A percentile compares a stretch with the other conserved stretches of the same genome.
Evolutionary conservation across 2,888 invertebrate species (phyloP).

Genomic region (Sphaeridia pumilis): DNA sequence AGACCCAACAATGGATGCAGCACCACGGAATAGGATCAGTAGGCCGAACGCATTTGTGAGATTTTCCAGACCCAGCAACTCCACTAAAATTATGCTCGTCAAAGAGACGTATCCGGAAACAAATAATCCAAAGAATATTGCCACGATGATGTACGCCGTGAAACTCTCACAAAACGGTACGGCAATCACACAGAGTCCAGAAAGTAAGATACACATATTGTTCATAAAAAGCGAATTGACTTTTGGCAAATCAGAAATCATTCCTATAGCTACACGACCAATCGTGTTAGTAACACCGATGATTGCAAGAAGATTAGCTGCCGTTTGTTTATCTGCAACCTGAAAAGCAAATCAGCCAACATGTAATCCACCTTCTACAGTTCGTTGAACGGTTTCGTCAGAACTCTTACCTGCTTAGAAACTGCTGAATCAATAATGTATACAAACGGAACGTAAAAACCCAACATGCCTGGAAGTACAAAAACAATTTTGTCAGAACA

Average conservation of each 20-base stretch:
- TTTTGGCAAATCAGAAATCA: conserved; percentile 42
- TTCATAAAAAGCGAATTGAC: conserved; percentile 87
- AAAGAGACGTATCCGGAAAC: conserved; percentile 92
- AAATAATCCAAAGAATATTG: conserved; percentile 81
- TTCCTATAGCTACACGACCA: conserved; percentile 43
- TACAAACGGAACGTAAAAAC: conserved; percentile 91
- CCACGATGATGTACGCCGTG: conserved; percentile 61
- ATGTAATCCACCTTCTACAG: no score
- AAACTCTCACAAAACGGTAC: conserved; percentile 75
- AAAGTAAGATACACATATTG: conserved; percentile 79
- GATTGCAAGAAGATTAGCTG: conserved; percentile 22
- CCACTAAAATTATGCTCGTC: conserved; percentile 94
- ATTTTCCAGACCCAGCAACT: conserved; percentile 86
- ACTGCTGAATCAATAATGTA: conserved; percentile 76
- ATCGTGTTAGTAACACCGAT: conserved; percentile 64
- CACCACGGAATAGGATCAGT: conserved; percentile 86
- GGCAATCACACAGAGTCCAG: conserved; percentile 69
- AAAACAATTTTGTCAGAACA: no score
- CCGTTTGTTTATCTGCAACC: conserved; percentile 12
- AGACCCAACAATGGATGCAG: conserved; percentile 69
- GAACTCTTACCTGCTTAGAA: conserved; percentile 49
- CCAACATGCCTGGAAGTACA: no score
- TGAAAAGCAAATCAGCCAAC: conserved; percentile 2
- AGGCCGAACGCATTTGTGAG: conserved; percentile 95
- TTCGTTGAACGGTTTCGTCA: no score